Percentiles rank a stretch among this genome's conserved stretches.
These are phyloP conservation scores for Gandaritis pyraliata DNA, from an alignment of 2,888 invertebrate species.

Conservation along the genomic window DNA sequence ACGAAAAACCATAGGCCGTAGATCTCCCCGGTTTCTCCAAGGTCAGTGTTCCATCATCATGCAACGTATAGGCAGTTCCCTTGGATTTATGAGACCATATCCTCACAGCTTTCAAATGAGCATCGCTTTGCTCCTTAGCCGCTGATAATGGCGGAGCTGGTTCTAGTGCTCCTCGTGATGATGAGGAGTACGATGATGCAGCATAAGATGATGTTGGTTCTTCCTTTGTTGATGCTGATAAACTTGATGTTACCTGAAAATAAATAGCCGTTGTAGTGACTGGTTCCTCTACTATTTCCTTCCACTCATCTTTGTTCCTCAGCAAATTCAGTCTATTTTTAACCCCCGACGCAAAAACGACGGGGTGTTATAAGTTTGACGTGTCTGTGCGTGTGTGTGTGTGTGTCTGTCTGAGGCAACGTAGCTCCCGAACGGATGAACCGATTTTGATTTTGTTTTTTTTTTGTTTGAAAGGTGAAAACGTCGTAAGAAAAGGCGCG, in stretches of 20 bases:
- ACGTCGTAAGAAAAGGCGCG: no score
- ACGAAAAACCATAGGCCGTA: constrained; percentile 44
- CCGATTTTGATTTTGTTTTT: no score
- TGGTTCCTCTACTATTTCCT: no score
- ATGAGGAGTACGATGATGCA: constrained; percentile 38
- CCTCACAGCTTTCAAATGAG: constrained; percentile 72
- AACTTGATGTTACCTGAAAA: constrained; percentile 17
- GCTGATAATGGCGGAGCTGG: constrained; percentile 61
- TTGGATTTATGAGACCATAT: constrained; percentile 76
- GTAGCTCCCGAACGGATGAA: no score
- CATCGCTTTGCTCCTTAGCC: constrained; percentile 70
- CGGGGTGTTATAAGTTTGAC: no score
- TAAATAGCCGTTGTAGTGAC: no score
- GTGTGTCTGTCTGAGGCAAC: no score
- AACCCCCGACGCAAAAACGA: no score
- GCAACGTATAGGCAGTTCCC: constrained; percentile 73
- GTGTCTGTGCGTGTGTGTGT: no score
- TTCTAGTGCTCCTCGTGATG: constrained; percentile 54
- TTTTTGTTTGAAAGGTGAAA: no score
- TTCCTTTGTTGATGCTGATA: constrained; percentile 4
- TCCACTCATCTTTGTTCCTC: no score
- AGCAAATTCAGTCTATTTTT: no score
- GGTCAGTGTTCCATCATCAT: constrained; percentile 72
- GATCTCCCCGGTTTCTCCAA: constrained; percentile 58
- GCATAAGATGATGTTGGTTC: constrained; percentile 42